Evolutionary conservation across 1,140 invertebrate genomes (phyloP), one percentile per base, ranked within the genome.

Genomic region (Micrasema minimum): DNA sequence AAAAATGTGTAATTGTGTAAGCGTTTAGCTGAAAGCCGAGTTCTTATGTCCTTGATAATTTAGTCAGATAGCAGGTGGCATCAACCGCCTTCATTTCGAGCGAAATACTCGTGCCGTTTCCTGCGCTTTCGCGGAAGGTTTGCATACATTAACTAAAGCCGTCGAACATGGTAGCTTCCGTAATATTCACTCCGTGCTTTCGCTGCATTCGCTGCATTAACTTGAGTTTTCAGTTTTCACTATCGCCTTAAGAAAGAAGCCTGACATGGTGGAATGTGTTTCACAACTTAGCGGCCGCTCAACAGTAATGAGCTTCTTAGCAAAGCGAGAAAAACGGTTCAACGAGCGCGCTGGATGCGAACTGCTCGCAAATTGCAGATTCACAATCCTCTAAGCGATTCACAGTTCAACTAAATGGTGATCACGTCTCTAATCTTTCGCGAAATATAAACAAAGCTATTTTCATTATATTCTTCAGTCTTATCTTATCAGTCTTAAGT

Each of bases 201-300:
- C 61, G 61, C 45, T 65, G 22, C 61, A 26, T 46, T 23, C 35
- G 46, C 64, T n/a, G n/a, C n/a, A n/a, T n/a, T n/a, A n/a, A n/a
- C n/a, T n/a, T n/a, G n/a, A n/a, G n/a, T n/a, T 18, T 14, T 23
- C n/a, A 64, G 59, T 35, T 51, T 67, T 55, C 65, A 67, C 55
- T 67, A 55, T 67, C 45, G 64, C 26, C 16, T 55, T 48, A 43
- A 55, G 65, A 67, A 67, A 66, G 55, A 67, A 46, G 37, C 31
- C 50, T 41, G 48, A 67, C 65, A 55, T 18, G 51, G 65, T 22
- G 50, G 65, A 67, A 67, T 67, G 65, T 55, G 50, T 43, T 67
- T 38, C 48, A 43, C 65, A 55, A 67, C 65, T 67, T 67, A 64
- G 59, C 59, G 59, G n/a, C 43, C 43, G 59, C 43, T 64, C 59